Percentiles rank a stretch among this genome's conserved stretches.
Conservation (phyloP, 2,888 invertebrate genomes). For the Geophilus truncorum region DNA sequence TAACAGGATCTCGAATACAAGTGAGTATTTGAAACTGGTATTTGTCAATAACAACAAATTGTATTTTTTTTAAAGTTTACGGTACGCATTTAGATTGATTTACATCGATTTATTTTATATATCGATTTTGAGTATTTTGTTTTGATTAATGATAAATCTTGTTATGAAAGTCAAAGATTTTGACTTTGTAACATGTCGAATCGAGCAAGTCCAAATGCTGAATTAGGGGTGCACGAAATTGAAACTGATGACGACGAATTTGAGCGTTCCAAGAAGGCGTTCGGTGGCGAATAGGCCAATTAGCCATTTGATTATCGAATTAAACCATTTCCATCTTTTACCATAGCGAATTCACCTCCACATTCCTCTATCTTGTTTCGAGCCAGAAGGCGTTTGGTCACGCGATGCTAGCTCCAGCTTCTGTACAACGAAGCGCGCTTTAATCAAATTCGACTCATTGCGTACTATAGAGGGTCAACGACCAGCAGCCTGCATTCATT, state of each 20-base stretch:
- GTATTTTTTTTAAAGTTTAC: too few species aligned
- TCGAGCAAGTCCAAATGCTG: neutral
- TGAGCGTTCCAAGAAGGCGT: slow-evolving; percentile 1
- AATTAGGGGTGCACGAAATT: neutral
- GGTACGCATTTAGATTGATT: too few species aligned
- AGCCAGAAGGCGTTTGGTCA: neutral
- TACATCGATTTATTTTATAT: too few species aligned
- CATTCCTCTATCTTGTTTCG: neutral
- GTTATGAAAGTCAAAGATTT: too few species aligned
- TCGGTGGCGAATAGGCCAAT: neutral
- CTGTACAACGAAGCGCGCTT: neutral
- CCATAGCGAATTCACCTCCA: neutral
- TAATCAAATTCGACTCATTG: neutral
- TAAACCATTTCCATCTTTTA: neutral
- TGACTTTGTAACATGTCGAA: too few species aligned
- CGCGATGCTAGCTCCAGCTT: neutral
- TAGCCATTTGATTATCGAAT: slow-evolving; percentile 1
- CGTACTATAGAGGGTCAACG: neutral
- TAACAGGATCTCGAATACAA: too few species aligned
- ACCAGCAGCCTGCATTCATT: neutral
- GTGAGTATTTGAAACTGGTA: too few species aligned
- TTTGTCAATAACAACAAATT: too few species aligned
- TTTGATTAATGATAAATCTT: too few species aligned
- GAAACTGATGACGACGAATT: neutral
- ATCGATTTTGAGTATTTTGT: too few species aligned